Percentiles rank a stretch among this genome's conserved stretches.
Evolutionary conservation across 2,888 invertebrate species (phyloP).

Genomic region (Amphipoea lucens): DNA sequence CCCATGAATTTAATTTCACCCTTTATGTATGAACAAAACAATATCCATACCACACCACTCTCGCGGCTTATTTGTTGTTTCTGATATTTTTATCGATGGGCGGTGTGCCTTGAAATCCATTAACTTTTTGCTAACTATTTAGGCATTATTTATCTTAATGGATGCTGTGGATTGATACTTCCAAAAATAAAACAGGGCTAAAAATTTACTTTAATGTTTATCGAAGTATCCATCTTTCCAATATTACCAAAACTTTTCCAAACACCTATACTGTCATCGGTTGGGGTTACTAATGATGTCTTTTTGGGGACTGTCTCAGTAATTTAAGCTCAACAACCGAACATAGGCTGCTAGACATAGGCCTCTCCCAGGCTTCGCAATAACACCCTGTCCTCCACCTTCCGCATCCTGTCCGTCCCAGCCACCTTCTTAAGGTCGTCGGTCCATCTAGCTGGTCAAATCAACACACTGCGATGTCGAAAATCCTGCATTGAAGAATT

Average conservation of each 20-base stretch:
- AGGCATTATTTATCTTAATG: not conserved
- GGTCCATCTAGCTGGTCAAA: too few relatives aligned
- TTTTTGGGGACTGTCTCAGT: not conserved
- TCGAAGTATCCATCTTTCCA: not conserved
- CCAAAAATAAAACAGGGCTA: not conserved
- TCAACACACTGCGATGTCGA: not conserved
- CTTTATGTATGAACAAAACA: too few relatives aligned
- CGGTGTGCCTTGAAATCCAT: not conserved
- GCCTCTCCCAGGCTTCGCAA: too few relatives aligned
- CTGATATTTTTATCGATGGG: not conserved
- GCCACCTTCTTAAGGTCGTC: too few relatives aligned
- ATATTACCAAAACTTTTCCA: too few relatives aligned
- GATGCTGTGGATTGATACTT: not conserved
- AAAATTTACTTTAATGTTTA: not conserved
- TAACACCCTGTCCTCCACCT: too few relatives aligned
- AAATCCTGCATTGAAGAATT: not conserved
- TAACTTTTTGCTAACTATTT: constrained; percentile 24
- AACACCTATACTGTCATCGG: not conserved
- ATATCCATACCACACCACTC: not conserved
- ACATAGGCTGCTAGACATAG: too few relatives aligned
- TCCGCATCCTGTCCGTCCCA: too few relatives aligned
- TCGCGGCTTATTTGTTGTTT: not conserved
- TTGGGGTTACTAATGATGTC: not conserved
- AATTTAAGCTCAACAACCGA: not conserved
- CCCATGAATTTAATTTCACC: too few relatives aligned